These are phyloP conservation scores for Pachymerium ferrugineum DNA, from an alignment of 2,888 invertebrate species.

Conservation along the genomic window DNA sequence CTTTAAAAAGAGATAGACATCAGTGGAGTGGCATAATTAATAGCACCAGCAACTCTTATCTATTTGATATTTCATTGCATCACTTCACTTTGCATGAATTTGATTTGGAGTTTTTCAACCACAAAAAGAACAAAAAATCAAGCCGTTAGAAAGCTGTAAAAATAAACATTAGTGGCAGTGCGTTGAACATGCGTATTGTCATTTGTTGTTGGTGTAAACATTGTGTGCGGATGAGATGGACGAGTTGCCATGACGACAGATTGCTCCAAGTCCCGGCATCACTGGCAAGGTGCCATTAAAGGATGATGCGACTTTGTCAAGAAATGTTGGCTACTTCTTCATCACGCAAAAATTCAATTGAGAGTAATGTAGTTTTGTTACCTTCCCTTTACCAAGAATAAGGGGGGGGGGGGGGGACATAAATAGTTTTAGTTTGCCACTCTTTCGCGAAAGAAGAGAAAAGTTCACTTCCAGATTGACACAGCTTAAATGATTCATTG, in stretches of 20 bases:
- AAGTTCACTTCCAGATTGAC: background rate
- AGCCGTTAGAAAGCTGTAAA: background rate
- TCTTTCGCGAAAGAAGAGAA: background rate
- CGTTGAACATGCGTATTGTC: no score
- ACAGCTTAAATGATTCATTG: background rate
- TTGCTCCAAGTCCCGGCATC: background rate
- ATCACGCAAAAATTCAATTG: background rate
- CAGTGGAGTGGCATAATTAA: no score
- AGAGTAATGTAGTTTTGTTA: background rate
- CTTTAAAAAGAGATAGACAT: no score
- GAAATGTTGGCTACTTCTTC: slow-evolving; percentile 1
- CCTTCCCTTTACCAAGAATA: background rate
- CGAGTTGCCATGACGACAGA: background rate
- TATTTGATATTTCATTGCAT: no score
- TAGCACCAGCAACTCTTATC: no score
- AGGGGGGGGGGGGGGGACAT: no score
- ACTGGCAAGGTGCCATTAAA: background rate
- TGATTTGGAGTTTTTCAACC: no score
- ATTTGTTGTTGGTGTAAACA: background rate
- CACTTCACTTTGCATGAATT: no score
- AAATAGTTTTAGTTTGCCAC: no score
- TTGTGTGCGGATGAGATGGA: background rate
- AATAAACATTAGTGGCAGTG: background rate
- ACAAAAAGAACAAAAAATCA: background rate
- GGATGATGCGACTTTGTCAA: background rate